These are phyloP conservation scores for Mimachlamys varia DNA, from an alignment of 2,888 invertebrate species.

Conservation along the genomic window DNA sequence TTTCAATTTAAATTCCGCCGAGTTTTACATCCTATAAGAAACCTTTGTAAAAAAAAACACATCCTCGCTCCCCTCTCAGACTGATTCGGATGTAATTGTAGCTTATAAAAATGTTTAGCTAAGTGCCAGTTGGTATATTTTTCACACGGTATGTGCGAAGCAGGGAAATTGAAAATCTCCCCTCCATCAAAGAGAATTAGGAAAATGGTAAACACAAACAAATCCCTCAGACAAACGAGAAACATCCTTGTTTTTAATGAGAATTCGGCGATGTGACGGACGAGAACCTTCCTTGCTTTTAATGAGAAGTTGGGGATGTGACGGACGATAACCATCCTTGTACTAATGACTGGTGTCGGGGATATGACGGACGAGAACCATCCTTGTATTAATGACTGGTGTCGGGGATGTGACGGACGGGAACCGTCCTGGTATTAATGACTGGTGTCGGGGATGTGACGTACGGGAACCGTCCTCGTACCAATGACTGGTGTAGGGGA, in stretches of 20 bases:
- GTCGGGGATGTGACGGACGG: too few relatives aligned
- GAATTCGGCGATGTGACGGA: too few relatives aligned
- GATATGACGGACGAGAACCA: too few relatives aligned
- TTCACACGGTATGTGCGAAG: conserved; percentile 26
- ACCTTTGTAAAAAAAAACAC: not conserved
- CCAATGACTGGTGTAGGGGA: too few relatives aligned
- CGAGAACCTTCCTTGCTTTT: too few relatives aligned
- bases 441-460: too few relatives aligned
- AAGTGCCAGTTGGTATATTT: conserved; percentile 31
- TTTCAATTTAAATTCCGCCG: conserved; percentile 27
- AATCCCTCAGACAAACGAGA: not conserved
- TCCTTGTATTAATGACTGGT: too few relatives aligned
- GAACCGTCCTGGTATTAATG: too few relatives aligned
- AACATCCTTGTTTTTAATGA: not conserved
- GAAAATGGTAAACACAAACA: not conserved
- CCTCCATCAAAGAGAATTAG: conserved; percentile 20
- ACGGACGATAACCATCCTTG: too few relatives aligned
- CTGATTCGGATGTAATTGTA: conserved; percentile 24
- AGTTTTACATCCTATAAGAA: conserved; percentile 1
- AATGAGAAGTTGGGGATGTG: too few relatives aligned
- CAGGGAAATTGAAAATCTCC: conserved; percentile 29
- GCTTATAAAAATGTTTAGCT: conserved; percentile 32
- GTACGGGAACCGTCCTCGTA: too few relatives aligned
- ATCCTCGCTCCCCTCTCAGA: conserved; percentile 5
- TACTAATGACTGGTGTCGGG: too few relatives aligned